phyloP scores from a whole-genome alignment of 1,140 invertebrate genomes.

The Zaprionus kolodkinae region DNA sequence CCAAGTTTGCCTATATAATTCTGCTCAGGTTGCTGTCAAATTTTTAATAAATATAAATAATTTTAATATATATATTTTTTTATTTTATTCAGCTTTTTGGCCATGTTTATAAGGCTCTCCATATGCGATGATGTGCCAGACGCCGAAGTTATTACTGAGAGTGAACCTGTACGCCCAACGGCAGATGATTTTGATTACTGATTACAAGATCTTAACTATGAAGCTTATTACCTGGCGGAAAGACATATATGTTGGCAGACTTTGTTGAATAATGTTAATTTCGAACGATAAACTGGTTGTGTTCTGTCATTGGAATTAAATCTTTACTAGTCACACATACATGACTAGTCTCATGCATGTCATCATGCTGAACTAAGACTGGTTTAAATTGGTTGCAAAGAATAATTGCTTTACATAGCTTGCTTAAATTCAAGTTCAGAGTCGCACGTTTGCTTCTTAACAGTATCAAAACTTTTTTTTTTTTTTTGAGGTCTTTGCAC shows the following conservation, averaged over 20 bases:
- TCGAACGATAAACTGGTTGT: constrained; percentile 7
- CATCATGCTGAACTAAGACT: constrained; percentile 15
- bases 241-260: background rate
- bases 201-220: background rate
- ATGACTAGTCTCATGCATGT: background rate
- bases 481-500: constrained; percentile 45
- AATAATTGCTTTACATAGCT: constrained; percentile 2
- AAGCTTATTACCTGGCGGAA: constrained; percentile 23
- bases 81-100: constrained; percentile 36
- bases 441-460: background rate
- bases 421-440: constrained; percentile 40
- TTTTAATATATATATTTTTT: background rate
- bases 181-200: constrained; percentile 48
- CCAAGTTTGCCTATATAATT: constrained; percentile 25
- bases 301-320: constrained; percentile 11
- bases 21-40: constrained; percentile 42
- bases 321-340: background rate
- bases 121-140: constrained; percentile 51
- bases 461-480: constrained; percentile 19
- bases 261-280: constrained; percentile 34
- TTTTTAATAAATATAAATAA: background rate
- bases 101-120: constrained; percentile 26
- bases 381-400: constrained; percentile 32
- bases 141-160: constrained; percentile 61
- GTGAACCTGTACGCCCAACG: constrained; percentile 48